A percentile compares a stretch with the other conserved stretches of the same genome.
phyloP scores from a whole-genome alignment of 2,113 vertebrate species.

The Desmodus rotundus region DNA sequence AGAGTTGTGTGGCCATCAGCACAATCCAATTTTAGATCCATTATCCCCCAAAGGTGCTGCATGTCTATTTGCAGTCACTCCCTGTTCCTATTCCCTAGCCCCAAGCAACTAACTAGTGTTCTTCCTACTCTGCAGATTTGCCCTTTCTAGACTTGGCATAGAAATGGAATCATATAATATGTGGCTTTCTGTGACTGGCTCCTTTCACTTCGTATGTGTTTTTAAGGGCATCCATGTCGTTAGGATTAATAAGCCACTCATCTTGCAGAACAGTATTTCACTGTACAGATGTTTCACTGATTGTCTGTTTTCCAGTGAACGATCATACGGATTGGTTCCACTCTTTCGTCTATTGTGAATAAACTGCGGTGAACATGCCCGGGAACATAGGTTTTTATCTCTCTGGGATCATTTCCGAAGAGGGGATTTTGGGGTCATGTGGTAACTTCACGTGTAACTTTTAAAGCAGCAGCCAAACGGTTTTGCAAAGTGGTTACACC shows the following conservation, averaged over 20 bases:
- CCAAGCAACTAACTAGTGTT: neutral
- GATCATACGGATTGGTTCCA: neutral
- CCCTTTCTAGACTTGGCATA: neutral
- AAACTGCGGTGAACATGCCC: neutral
- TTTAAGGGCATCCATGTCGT: neutral
- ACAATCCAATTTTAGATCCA: neutral
- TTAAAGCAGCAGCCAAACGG: neutral
- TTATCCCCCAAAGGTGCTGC: neutral
- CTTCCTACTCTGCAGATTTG: neutral
- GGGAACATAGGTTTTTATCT: neutral
- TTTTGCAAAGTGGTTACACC: neutral
- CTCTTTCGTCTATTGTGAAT: neutral
- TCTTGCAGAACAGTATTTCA: no score
- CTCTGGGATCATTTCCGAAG: neutral
- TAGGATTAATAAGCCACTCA: neutral
- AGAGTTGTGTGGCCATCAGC: neutral
- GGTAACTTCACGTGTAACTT: neutral
- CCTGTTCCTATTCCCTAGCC: fast-evolving
- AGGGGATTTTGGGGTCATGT: neutral
- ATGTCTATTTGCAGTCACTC: no score
- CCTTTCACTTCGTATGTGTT: neutral
- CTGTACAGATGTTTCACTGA: no score
- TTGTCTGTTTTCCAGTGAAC: neutral
- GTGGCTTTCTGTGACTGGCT: neutral
- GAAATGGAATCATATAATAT: neutral